Percentiles rank a stretch among this genome's conserved stretches.
Evolutionary conservation across 2,113 vertebrate genomes (phyloP).

Genomic region (Orycteropus afer): DNA sequence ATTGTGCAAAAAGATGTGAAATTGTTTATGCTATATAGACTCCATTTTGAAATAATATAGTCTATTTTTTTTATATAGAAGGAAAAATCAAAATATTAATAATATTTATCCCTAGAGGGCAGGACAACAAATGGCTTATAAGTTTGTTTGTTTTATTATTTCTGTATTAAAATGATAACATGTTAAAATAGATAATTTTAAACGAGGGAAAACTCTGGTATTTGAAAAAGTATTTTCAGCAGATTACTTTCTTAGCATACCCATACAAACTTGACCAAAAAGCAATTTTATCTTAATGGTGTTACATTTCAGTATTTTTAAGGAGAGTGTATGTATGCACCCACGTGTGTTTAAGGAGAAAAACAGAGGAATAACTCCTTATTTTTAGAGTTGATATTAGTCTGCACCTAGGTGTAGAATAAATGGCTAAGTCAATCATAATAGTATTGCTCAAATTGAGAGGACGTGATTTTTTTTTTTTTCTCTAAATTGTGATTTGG

Average conservation of each 20-base stretch:
- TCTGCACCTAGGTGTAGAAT: neutral
- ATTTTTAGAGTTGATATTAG: neutral
- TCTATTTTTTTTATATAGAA: neutral
- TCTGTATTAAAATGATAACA: neutral
- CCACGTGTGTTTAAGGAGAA: neutral
- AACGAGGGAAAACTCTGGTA: neutral
- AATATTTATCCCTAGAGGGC: slow-evolving; percentile 15
- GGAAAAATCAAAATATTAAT: slow-evolving; percentile 16
- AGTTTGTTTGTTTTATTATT: neutral
- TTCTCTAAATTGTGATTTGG: too few relatives aligned
- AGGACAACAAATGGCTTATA: neutral
- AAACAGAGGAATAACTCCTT: neutral
- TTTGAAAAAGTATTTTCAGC: slow-evolving; percentile 2
- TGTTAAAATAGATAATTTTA: slow-evolving; percentile 40
- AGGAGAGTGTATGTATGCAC: neutral
- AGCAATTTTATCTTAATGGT: slow-evolving; percentile 13
- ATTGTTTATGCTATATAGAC: neutral
- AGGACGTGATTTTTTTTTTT: too few relatives aligned
- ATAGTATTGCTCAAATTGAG: neutral
- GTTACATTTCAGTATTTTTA: slow-evolving; percentile 6
- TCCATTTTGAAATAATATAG: slow-evolving; percentile 46
- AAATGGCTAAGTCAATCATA: neutral
- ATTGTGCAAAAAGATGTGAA: neutral
- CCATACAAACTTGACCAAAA: neutral
- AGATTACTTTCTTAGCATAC: slow-evolving; percentile 21